These are phyloP conservation scores for Mactra quadrangularis DNA, from an alignment of 1,140 invertebrate genomes.

Conservation along the genomic window DNA sequence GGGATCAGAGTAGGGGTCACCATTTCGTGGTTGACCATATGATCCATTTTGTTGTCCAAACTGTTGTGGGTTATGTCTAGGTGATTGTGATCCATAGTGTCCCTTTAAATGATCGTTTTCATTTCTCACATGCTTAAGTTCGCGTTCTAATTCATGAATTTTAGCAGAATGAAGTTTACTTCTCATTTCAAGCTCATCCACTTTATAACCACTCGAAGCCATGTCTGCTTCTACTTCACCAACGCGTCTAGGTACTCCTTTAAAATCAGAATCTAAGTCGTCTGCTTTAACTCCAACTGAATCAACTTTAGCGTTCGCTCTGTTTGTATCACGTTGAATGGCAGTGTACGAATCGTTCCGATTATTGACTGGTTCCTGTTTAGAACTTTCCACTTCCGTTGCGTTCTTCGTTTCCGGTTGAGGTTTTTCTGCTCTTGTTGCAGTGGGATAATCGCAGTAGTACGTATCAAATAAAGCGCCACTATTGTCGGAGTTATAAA, in stretches of 20 bases:
- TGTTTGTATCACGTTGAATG: background rate
- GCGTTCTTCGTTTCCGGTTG: background rate
- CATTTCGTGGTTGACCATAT: no score
- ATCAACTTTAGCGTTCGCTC: background rate
- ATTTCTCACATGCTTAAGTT: conserved; percentile 18
- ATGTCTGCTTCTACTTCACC: conserved; percentile 21
- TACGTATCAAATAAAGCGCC: conserved; percentile 15
- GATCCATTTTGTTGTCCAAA: no score
- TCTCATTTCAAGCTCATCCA: conserved; percentile 30
- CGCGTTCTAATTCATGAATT: conserved; percentile 49
- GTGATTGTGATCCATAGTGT: background rate
- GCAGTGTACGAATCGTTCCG: background rate
- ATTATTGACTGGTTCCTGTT: background rate
- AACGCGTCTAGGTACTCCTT: background rate
- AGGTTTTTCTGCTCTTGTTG: background rate
- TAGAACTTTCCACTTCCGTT: background rate
- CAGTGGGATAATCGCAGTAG: background rate
- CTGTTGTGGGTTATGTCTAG: no score
- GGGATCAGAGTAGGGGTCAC: background rate
- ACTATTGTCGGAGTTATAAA: background rate
- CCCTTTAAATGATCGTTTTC: conserved; percentile 36
- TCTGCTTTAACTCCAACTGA: conserved; percentile 12
- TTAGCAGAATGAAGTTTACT: conserved; percentile 36
- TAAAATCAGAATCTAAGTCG: background rate
- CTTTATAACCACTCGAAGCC: background rate